These are phyloP conservation scores for Helobdella robusta DNA, from an alignment of 2,888 invertebrate species.

Conservation along the genomic window DNA sequence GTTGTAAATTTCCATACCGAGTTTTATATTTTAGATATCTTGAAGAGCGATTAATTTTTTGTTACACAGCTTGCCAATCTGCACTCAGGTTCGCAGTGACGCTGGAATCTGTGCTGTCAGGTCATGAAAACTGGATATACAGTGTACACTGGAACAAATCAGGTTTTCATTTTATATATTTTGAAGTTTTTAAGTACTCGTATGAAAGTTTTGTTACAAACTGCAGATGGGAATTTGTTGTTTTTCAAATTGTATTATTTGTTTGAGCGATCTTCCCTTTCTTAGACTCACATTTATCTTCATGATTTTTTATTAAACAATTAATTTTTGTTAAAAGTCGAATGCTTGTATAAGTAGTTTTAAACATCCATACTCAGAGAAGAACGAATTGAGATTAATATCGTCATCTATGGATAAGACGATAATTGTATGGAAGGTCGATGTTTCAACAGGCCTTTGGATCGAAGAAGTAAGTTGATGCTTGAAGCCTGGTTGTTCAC, in stretches of 20 bases:
- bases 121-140: constrained; percentile 90
- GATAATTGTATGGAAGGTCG: constrained; percentile 76
- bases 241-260: too few relatives aligned
- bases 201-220: too few relatives aligned
- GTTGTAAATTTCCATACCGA: too few relatives aligned
- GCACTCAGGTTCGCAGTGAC: constrained; percentile 51
- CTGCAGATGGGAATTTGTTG: too few relatives aligned
- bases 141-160: constrained; percentile 71
- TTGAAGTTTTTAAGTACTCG: too few relatives aligned
- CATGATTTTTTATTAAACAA: neutral
- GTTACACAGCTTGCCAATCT: neutral
- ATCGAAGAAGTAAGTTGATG: constrained; percentile 53
- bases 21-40: too few relatives aligned
- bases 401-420: constrained; percentile 87
- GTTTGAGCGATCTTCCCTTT: too few relatives aligned
- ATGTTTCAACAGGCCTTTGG: constrained; percentile 62
- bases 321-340: neutral
- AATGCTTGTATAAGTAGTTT: too few relatives aligned
- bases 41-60: too few relatives aligned
- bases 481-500: neutral
- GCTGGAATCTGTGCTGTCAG: constrained; percentile 74
- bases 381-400: constrained; percentile 55
- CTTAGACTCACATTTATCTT: too few relatives aligned
- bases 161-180: neutral
- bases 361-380: too few relatives aligned